Evolutionary conservation across 2,113 vertebrate species (phyloP).

Genomic region (Parotia lawesii): DNA sequence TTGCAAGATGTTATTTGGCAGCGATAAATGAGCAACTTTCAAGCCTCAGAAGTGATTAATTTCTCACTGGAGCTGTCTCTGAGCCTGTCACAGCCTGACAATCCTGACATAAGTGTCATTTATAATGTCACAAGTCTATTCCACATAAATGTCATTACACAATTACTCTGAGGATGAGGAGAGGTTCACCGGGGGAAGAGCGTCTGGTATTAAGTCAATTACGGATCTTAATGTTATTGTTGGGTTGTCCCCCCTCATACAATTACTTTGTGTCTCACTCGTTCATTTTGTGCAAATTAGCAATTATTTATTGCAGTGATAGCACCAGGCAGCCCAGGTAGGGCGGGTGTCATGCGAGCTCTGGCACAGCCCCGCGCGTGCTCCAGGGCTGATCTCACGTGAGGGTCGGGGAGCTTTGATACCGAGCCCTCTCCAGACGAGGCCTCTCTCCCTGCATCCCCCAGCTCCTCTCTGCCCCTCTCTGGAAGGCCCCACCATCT

Average conservation of each 20-base stretch:
- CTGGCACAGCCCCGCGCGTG: not conserved
- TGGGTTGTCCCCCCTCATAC: conserved; percentile 34
- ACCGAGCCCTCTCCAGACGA: not conserved
- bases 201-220: conserved; percentile 61
- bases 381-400: not conserved
- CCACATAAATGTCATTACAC: conserved; percentile 75
- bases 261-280: conserved; percentile 51
- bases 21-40: conserved; percentile 73
- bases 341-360: not conserved
- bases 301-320: conserved; percentile 61
- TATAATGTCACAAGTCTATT: conserved; percentile 78
- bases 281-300: conserved; percentile 66
- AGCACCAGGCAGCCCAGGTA: conserved; percentile 11
- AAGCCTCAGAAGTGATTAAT: conserved; percentile 76
- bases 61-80: conserved; percentile 73
- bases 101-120: conserved; percentile 74
- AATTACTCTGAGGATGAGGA: conserved; percentile 60
- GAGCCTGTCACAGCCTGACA: conserved; percentile 73
- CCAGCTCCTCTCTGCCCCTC: not conserved
- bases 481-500: not conserved
- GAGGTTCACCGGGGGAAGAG: conserved; percentile 21
- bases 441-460: not conserved
- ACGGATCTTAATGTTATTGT: conserved; percentile 53
- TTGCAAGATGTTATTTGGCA: conserved; percentile 67
- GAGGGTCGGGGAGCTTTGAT: not conserved